Evolutionary conservation across 1,140 invertebrate species (phyloP), one percentile per base, ranked within the genome.

Genomic region (Archegozetes longisetosus): DNA sequence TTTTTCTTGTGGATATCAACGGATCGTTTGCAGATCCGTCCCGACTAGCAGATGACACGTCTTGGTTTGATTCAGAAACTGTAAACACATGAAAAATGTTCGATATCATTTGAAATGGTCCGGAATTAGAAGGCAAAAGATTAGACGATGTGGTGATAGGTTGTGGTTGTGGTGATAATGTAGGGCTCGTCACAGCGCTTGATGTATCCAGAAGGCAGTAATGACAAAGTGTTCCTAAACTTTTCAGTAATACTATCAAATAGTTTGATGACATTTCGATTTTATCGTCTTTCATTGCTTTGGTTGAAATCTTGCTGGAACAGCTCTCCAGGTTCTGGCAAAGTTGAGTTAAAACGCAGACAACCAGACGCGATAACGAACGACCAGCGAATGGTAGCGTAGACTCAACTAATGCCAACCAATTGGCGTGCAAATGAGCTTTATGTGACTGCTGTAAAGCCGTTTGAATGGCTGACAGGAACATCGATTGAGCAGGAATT

Each of bases 401-500:
- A 40, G 82, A 82, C 3, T 83, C 86, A 6, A 89, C 79, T 27
- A 89, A 76, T 57, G 81, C 80, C 22, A 86, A 78, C 84, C 86
- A 89, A 66, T 86, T 84, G 60, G 82, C 78, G 70, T 86, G 85
- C 62, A 86, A 68, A 68, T 84, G 79, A 65, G 84, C 73, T 74
- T 67, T 63, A 50, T 75, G 73, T 25, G 70, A 67, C 59, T 77
- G 76, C 61, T 76, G 75, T 3, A 92, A 73, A 20, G 87, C 87
- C 66, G 79, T 85, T 51, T 88, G 71, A 55, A 92, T 79, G 48
- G 85, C 84, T 24, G 84, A 80, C 22, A 90, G 71, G 68, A 94
- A 91, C 79, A 93, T 86, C 22, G 85, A 80, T 70, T 93, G 88
- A 66, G 86, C 81, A 32, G 84, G 80, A 62, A 87, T 82, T 26